Evolutionary conservation across 2,113 vertebrate genomes (phyloP), one percentile per base, ranked within the genome.

Genomic region (Megalops atlanticus): DNA sequence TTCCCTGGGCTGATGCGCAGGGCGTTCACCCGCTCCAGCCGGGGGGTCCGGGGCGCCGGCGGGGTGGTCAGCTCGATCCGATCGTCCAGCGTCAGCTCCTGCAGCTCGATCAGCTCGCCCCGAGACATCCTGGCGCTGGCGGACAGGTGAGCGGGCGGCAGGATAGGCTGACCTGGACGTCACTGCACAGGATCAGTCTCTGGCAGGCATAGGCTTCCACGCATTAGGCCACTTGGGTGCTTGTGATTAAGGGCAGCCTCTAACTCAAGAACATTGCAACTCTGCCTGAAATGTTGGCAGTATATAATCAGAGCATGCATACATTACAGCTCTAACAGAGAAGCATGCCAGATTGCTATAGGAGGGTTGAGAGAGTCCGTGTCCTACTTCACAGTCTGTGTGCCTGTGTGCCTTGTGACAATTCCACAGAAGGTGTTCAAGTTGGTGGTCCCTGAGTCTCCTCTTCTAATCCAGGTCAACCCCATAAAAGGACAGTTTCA

Each of bases 11-110:
- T 93, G 86, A 97, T 96, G 88, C 97, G 94, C 86, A 97, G 80
- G 6, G 97, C 97, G 40, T 98, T 98, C 78, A 96, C 87, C 79
- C 95, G 91, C 86, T 95, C 96, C 84, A 97, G 90, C 35, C 96
- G 96, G 11, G 95, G 91, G 45, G 92, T 83, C 87, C 86, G 90
- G 8, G 84, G 90, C 0, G 58, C 78, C 36, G 24, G 87, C 5
- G 87, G 11, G 69, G 85, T 75, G 0, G 85, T 81, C 79, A 90
- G 81, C 82, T 87, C 89, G 18, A 87, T 86, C 79, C 79, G 86
- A 31, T 91, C 91, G 80, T 47, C 83, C 3, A 86, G 49, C 40
- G 87, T 88, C 80, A 94, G 85, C 79, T 92, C 92, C 78, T 84
- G 91, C 40, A 92, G 95, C 87, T 95, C 94, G 14, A 95, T 95